Percentiles rank a stretch among this genome's conserved stretches.
These are phyloP conservation scores for Fistularia commersonii DNA, from an alignment of 2,797 vertebrate species.

Conservation along the genomic window DNA sequence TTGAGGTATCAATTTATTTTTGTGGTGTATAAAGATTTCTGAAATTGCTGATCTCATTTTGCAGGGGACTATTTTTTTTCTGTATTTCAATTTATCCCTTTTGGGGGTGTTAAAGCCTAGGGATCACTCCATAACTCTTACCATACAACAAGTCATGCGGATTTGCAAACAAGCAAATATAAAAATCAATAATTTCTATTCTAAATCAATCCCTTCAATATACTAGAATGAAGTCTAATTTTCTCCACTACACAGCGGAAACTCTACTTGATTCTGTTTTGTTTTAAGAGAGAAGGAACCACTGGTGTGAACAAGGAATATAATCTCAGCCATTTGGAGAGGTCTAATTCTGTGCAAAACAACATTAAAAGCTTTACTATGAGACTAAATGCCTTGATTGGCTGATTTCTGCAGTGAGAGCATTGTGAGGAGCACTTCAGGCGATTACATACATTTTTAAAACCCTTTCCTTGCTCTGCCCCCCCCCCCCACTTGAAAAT, in stretches of 20 bases:
- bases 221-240: neutral
- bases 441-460: slow-evolving; percentile 11
- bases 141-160: slow-evolving; percentile 10
- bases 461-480: neutral
- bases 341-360: neutral
- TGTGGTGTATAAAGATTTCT: too few species aligned
- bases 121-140: neutral
- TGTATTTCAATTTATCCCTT: too few species aligned
- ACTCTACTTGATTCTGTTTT: slow-evolving; percentile 17
- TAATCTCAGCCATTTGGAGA: slow-evolving; percentile 6
- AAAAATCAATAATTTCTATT: too few species aligned
- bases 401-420: slow-evolving; percentile 10
- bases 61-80: too few species aligned
- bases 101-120: too few species aligned
- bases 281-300: slow-evolving; percentile 12
- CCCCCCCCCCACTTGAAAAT: too few species aligned
- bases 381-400: slow-evolving; percentile 19
- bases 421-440: slow-evolving; percentile 5
- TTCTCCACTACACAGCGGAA: neutral
- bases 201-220: too few species aligned
- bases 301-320: slow-evolving; percentile 1
- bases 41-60: too few species aligned
- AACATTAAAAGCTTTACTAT: too few species aligned
- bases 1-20: too few species aligned
- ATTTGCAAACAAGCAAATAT: neutral